Evolutionary conservation across 2,888 invertebrate genomes (phyloP), one percentile per base, ranked within the genome.

Genomic region (Acholoe squamosa): DNA sequence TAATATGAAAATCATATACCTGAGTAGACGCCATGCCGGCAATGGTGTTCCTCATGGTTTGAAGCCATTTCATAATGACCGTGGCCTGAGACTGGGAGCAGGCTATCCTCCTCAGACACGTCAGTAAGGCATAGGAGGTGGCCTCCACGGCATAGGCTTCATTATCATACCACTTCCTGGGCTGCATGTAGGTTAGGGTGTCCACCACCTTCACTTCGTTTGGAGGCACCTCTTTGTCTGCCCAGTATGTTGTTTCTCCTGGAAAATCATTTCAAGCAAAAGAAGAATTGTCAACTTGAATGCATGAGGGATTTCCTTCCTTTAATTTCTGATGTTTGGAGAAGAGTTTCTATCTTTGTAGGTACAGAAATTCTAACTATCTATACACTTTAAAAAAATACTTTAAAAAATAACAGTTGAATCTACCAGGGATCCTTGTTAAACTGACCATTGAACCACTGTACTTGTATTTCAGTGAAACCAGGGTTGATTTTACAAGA

Each of bases 111-210:
- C 84, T 71, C 89, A 95, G 94, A 95, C 98, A 98, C 0, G 98
- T 98, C 93, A 99, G 96, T 88, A 99, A 96, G 0, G 98, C 99
- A 95, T 98, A 99, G 0, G 99, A 98, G 0, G 99, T 99, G 0
- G 99, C 97, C 94, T 98, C 98, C 84, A 99, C 97, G 95, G 99
- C 99, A 95, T 98, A 97, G 0, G 98, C 97, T 96, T 99, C 99
- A 95, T 98, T 98, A 0, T 98, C 98, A 90, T 94, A 93, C 89
- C 94, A 94, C 91, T 98, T 96, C 0, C 99, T 97, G 0, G 99
- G 98, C 91, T 98, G 96, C 0, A 98, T 96, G 97, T 98, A 99
- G 12, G 98, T 98, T 95, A 95, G 93, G n/a, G 93, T 95, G 92
- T 93, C 92, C n/a, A 92, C 71, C 14, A 94, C 94, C 77, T 93